Conservation (phyloP, 2,113 vertebrate genomes). For the Danionella cerebrum region DNA sequence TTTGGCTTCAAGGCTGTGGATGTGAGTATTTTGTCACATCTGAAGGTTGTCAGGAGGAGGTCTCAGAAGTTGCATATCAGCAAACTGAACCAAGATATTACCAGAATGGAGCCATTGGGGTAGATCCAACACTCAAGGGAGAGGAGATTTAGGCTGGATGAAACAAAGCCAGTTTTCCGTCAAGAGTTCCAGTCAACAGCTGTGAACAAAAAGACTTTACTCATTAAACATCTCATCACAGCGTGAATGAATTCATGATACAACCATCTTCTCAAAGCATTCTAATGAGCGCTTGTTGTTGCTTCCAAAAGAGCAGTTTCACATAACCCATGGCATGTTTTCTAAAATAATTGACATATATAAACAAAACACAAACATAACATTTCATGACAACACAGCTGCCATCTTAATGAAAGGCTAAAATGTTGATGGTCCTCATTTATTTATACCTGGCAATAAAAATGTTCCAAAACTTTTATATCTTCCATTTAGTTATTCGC, state of each 20-base stretch:
- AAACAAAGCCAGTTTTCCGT: conserved; percentile 77
- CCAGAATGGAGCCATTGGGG: conserved; percentile 25
- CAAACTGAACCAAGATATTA: neutral
- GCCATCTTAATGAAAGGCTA: conserved; percentile 8
- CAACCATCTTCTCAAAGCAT: neutral
- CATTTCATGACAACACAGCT: conserved; percentile 39
- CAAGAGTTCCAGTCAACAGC: conserved; percentile 79
- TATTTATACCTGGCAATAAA: conserved; percentile 26
- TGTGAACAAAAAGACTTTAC: conserved; percentile 48
- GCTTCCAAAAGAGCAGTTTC: neutral
- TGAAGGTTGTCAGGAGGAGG: conserved; percentile 5
- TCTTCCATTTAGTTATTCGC: neutral
- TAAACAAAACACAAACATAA: conserved; percentile 5
- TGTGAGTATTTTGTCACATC: conserved; percentile 7
- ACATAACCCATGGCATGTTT: neutral
- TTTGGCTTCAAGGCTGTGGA: neutral
- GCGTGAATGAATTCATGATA: neutral
- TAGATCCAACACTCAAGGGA: conserved; percentile 33
- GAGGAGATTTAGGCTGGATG: conserved; percentile 49
- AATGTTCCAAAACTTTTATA: conserved; percentile 15
- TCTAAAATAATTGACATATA: neutral
- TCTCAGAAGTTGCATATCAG: conserved; percentile 1
- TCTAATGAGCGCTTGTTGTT: neutral
- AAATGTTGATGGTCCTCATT: conserved; percentile 12
- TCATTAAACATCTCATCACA: neutral